Percentiles rank a stretch among this genome's conserved stretches.
Evolutionary conservation across 2,113 vertebrate species (phyloP).

Genomic region (Excalfactoria chinensis): DNA sequence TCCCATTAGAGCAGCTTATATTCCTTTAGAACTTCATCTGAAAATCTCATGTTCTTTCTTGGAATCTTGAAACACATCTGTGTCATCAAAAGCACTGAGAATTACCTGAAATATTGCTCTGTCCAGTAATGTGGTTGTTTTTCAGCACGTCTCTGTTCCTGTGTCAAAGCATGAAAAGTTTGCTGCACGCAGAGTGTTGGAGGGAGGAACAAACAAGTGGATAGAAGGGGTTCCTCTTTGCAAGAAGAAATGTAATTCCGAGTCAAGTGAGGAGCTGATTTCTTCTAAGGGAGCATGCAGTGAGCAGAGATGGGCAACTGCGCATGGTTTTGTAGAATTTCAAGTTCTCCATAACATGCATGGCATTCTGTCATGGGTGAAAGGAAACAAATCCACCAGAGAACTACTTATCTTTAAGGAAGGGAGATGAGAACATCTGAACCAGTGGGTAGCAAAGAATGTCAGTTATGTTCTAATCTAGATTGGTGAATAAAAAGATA

Average conservation of each 20-base stretch:
- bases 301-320: neutral
- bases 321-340: neutral
- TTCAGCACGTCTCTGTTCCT: neutral
- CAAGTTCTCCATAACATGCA: fast-evolving
- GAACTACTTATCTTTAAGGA: neutral
- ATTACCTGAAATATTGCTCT: neutral
- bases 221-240: constrained; percentile 10
- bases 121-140: neutral
- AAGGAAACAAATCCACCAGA: neutral
- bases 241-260: neutral
- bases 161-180: neutral
- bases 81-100: neutral
- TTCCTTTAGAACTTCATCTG: neutral
- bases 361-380: neutral
- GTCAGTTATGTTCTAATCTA: constrained; percentile 55
- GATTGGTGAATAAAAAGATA: constrained; percentile 61
- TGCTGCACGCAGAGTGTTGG: neutral
- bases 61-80: neutral
- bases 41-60: neutral
- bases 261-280: neutral
- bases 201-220: constrained; percentile 4
- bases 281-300: neutral
- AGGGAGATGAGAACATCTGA: constrained; percentile 40
- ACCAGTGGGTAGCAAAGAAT: constrained; percentile 42
- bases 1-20: neutral